Base-by-base conservation (phyloP, 37 sponge, comb jelly and placozoan genomes). In the Tethya wilhelma region DNA sequence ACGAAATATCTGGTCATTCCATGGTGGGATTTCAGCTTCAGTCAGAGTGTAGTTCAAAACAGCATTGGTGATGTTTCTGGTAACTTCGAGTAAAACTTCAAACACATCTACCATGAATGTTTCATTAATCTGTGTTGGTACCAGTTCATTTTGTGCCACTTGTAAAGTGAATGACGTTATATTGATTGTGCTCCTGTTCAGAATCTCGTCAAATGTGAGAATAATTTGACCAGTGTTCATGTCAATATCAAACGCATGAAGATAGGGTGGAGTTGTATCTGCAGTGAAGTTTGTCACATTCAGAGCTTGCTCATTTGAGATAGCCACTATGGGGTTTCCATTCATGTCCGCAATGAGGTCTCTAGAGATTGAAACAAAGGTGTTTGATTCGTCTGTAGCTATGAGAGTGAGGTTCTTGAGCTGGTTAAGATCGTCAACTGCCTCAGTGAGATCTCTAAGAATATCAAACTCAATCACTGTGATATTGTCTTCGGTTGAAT, bases 181-280 rank as follows among this genome's bases (percentile, higher is more conserved):
- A 64, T 81, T 72, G 22, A 96, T 53, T 5, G 89, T 89, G 46
- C 59, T 55, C 36, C 73, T 41, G 38, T 93, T 90, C 68, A 96
- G 49, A 2, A 84, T 87, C 43, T 96, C 97, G 42, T 73, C 76
- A 64, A 96, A 96, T 33, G 91, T 89, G 31, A 96, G 82, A 33
- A 85, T 84, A 6, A 96, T 68, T 22, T 82, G 64, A 3, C 88
- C 90, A 26, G 55, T 57, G 69, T 93, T 79, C 86, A 96, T 83
- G 58, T 96, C 91, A 67, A 96, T 90, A 44, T 96, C 94, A 81
- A 96, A 96, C 0, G 78, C 82, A 73, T 88, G 73, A 22, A 96
- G 65, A 25, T 53, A 74, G 36, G 97, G 97, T 20, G 68, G 65
- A 14, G 93, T 93, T 3, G 85, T 93, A 66, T 96, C 97, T 31